Conservation (phyloP, 1,140 invertebrate species). For the Vanessa atalanta region DNA sequence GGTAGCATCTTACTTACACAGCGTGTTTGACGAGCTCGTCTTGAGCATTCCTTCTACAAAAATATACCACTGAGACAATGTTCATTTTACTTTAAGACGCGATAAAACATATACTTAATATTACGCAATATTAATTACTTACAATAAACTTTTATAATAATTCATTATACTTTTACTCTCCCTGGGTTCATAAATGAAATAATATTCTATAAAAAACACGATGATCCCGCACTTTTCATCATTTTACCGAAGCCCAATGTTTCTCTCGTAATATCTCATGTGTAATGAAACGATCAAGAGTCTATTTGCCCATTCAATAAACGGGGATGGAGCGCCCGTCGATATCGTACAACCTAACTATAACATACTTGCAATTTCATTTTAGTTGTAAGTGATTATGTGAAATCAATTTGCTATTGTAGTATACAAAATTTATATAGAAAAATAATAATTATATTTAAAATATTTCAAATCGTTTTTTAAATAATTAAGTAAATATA, state of each 20-base stretch:
- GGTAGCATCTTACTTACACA: too few relatives aligned
- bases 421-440: neutral
- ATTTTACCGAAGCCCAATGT: slow-evolving; percentile 10
- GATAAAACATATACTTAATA: too few relatives aligned
- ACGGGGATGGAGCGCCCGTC: slow-evolving; percentile 16
- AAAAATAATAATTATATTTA: neutral
- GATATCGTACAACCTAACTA: slow-evolving; percentile 13
- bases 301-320: slow-evolving; percentile 26
- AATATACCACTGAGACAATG: too few relatives aligned
- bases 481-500: neutral
- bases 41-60: too few relatives aligned
- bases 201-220: too few relatives aligned
- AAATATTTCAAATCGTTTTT: neutral
- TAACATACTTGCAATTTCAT: neutral
- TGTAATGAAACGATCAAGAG: slow-evolving; percentile 23
- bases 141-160: too few relatives aligned
- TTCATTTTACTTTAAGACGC: too few relatives aligned
- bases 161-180: too few relatives aligned
- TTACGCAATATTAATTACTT: too few relatives aligned
- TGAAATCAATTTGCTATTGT: too few relatives aligned
- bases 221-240: neutral
- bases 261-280: slow-evolving; percentile 23
- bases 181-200: too few relatives aligned
- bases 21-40: too few relatives aligned
- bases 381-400: neutral